Evolutionary conservation across 2,113 vertebrate species (phyloP), one percentile per base, ranked within the genome.

Genomic region (Calcarius ornatus): DNA sequence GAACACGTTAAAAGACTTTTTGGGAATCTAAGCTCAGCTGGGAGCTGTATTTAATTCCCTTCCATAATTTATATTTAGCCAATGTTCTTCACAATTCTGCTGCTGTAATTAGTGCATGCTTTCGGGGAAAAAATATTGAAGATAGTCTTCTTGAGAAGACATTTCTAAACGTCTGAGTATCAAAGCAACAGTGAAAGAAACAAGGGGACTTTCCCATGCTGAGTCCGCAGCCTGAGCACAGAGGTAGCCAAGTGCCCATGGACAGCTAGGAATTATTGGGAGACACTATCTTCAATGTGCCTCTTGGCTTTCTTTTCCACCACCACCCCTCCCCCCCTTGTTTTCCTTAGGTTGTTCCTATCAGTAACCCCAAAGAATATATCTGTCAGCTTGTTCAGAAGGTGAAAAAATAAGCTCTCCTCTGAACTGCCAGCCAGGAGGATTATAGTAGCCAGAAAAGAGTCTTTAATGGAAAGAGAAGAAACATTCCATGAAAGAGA

Each of bases 231-330:
- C 35, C 15, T 78, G 18, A 51, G 35, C 2, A 1, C 7, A 59
- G 47, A 81, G 4, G 13, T 5, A 42, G 60, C 20, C 3, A 6
- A 63, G 51, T 45, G 45, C 11, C 37, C 8, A 21, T 5, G 13
- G 42, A 40, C 68, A 69, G 45, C 17, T 53, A 16, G 28, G 33
- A 66, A 59, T 22, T 70, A 18, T 27, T 54, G 50, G 20, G 35
- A 66, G 47, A 63, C 20, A 38, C 9, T 11, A 33, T 13, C 24
- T 86, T 57, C 5, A 7, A 1, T 0, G 0, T 27, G 16, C 33
- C 31, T 57, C n/a, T 65, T 70, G 33, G 16, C 5, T 70, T 80
- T 92, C 42, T 92, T 28, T 17, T 82, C 63, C n/a, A 72, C 3
- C 18, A 19, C 7, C 12, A 21, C 7, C 4, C 2, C 13, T 18